Base-by-base conservation (phyloP, 2,113 vertebrate species). In the Ptyas mucosa region DNA sequence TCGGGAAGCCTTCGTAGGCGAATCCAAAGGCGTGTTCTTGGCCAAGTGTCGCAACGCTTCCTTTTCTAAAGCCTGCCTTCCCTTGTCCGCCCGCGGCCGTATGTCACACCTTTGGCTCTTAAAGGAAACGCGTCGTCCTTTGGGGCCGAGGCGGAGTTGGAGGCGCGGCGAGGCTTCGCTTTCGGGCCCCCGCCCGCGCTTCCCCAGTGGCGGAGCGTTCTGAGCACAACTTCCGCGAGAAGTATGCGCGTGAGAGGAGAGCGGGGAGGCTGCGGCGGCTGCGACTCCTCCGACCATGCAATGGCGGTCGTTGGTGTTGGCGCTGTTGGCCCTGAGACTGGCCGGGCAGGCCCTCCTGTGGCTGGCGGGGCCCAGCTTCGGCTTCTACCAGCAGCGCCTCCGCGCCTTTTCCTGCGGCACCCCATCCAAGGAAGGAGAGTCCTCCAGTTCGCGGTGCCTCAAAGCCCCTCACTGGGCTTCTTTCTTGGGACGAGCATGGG, bases 281-380 rank as follows among this genome's bases (percentile, higher is more conserved):
- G 85, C 90, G 54, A 55, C 53, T 91, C 91, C 39, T 97, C 98
- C 98, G 97, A 98, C 98, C 97, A 99, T 99, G 99, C 99, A 98
- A 98, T 99, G 99, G 99, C 98, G 98, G 96, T 99, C 98, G 97
- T 95, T 99, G 97, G 97, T 99, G 96, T 97, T 99, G 96, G 99
- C 98, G 96, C 97, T 99, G 95, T 95, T 99, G 94, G 97, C 99
- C 85, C 95, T 99, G 93, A 97, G 98, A 94, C 96, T 99, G 85
- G 98, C 98, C 91, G 97, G 99, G 89, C 98, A 98, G 90, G 98
- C 97, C 58, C 97, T 98, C 57, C 94, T 99, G 92, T 98, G 98
- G 98, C 96, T 99, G 64, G 97, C 98, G 92, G 98, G 98, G 94
- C 98, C 98, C 87, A 98, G 98, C 97, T 97, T 97, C 96, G 98